Base-by-base conservation (phyloP, 2,888 invertebrate genomes). In the Callinectes sapidus region DNA sequence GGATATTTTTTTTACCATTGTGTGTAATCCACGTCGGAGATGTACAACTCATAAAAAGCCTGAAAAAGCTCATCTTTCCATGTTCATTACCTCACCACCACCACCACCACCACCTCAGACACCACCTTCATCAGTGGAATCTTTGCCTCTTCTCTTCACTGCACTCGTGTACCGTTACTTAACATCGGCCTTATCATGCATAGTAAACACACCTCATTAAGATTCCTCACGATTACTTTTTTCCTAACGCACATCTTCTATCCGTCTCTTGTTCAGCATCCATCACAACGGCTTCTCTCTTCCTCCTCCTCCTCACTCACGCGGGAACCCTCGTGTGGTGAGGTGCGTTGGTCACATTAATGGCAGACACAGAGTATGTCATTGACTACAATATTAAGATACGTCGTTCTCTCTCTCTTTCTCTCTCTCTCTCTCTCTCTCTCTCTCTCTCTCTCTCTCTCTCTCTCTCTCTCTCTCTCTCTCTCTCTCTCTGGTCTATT, bases 381-480 rank as follows among this genome's bases (percentile, higher is more conserved):
- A 55, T 18, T 3, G 55, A 55, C 16, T 16, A 55, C 55, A 55
- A 55, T 3, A 14, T 16, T 14, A 55, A 55, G 55, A 18, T 16
- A n/a, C n/a, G n/a, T n/a, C n/a, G n/a, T n/a, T n/a, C n/a, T n/a
- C n/a, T n/a, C n/a, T n/a, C n/a, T n/a, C n/a, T n/a, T n/a, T n/a
- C 81, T 81, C 81, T 81, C 81, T 81, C 81, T 81, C 81, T 81
- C 81, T 81, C 81, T 81, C 81, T 81, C 81, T 81, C 81, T 81
- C 81, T 81, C 81, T 81, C 28, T 81, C 28, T 81, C 28, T 81
- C 28, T 81, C 28, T 81, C 28, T 81, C 28, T 81, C 28, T 81
- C 28, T 81, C 28, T 81, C 28, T 81, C 28, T 81, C 28, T 81
- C 28, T 81, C 28, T 81, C 28, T 81, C 28, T 85, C 32, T 85